Percentiles rank a stretch among this genome's conserved stretches.
These are phyloP conservation scores for Hypolimnas misippus DNA, from an alignment of 2,888 invertebrate species.

Conservation along the genomic window DNA sequence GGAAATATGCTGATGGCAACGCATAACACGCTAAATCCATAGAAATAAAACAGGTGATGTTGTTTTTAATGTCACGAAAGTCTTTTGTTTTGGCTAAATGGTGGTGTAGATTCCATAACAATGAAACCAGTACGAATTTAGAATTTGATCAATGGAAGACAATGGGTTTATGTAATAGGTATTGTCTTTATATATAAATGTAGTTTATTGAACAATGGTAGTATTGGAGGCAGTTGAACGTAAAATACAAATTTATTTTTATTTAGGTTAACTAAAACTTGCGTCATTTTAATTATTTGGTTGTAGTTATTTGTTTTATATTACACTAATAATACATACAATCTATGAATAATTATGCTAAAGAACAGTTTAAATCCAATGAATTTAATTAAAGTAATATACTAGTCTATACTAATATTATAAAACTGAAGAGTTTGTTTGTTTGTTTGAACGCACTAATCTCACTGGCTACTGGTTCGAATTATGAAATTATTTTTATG, in stretches of 20 bases:
- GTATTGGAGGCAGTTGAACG: neutral
- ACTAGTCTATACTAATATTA: too few relatives aligned
- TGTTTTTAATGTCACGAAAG: conserved; percentile 12
- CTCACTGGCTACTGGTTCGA: too few relatives aligned
- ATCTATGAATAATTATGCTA: too few relatives aligned
- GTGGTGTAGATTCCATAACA: conserved; percentile 30
- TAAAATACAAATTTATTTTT: conserved; percentile 6
- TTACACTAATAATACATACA: neutral
- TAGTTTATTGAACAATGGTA: conserved; percentile 40
- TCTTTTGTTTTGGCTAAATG: conserved; percentile 31
- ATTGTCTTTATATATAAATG: conserved; percentile 50
- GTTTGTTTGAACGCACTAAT: too few relatives aligned
- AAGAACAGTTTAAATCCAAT: too few relatives aligned
- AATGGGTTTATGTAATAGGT: conserved; percentile 62
- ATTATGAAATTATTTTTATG: too few relatives aligned
- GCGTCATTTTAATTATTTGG: neutral
- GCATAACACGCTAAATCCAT: too few relatives aligned
- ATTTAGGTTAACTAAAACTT: conserved; percentile 1
- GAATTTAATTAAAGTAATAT: too few relatives aligned
- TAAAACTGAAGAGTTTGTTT: too few relatives aligned
- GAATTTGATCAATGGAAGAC: conserved; percentile 64
- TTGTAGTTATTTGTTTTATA: neutral
- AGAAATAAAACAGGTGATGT: neutral
- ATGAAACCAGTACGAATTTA: conserved; percentile 44
- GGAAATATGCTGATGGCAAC: too few relatives aligned